Evolutionary conservation across 2,888 invertebrate genomes (phyloP), one percentile per base, ranked within the genome.

Genomic region (Ischnura elegans): DNA sequence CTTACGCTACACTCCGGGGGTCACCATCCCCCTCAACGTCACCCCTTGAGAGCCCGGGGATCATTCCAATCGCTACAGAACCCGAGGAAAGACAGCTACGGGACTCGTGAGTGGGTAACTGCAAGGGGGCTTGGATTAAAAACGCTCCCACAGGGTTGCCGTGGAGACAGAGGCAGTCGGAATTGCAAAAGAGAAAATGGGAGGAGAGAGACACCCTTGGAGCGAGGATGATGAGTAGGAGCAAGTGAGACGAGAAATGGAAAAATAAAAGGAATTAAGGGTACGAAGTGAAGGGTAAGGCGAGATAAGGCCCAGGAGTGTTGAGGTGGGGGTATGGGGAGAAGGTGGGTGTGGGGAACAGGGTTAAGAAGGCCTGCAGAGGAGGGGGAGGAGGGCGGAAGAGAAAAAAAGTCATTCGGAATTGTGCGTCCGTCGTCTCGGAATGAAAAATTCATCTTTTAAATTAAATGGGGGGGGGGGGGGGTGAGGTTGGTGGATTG

Each of bases 361-460:
- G n/a, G n/a, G n/a, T n/a, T n/a, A n/a, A n/a, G n/a, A n/a, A n/a
- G n/a, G n/a, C n/a, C n/a, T n/a, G n/a, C n/a, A n/a, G n/a, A 61
- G 61, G n/a, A 42, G 25, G 61, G 43, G 90, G 61, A 25, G n/a
- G 46, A 25, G 45, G 45, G 46, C 0, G 85, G 42, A 36, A 86
- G 86, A 86, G 76, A 76, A 36, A 86, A 46, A 43, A 45, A 86
- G 86, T 87, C 51, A 42, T 51, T 87, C 25, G 90, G 43, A 90
- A 90, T 90, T 90, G 61, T 90, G 61, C 90, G 90, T 90, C 90
- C 61, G 90, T 90, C 90, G 90, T 90, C 90, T 90, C 45, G 61
- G 61, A 66, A 90, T 90, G 90, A 90, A 90, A 90, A 90, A 90
- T 90, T 90, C 90, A 90, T 90, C 90, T 90, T 90, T 66, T 90